phyloP scores from a whole-genome alignment of 2,888 invertebrate species.

The Latheticus oryzae region DNA sequence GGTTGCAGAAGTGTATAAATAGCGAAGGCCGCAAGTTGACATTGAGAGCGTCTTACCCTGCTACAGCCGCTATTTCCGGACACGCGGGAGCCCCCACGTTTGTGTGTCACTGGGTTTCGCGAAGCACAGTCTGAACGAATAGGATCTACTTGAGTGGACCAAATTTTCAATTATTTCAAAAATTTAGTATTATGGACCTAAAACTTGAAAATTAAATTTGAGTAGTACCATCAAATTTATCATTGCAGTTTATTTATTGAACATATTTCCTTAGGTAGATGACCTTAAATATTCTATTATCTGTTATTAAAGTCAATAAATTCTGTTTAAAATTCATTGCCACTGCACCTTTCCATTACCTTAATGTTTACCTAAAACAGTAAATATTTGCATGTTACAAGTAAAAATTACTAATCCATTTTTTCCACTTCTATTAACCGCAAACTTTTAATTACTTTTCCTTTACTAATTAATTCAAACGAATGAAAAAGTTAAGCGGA shows the following conservation, averaged over 20 bases:
- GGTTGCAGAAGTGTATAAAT: slow-evolving; percentile 51
- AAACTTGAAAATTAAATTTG: too few relatives aligned
- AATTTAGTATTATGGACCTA: too few relatives aligned
- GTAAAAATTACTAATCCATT: too few relatives aligned
- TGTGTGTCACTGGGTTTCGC: slow-evolving; percentile 33
- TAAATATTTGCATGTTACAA: too few relatives aligned
- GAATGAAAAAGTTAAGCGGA: not conserved
- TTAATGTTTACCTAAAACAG: not conserved
- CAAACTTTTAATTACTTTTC: slow-evolving; percentile 2
- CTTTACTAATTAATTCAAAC: slow-evolving; percentile 1
- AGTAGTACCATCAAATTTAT: not conserved
- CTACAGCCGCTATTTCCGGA: slow-evolving; percentile 59
- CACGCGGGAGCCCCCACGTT: slow-evolving; percentile 37
- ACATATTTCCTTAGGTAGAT: not conserved
- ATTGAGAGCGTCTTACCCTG: slow-evolving; percentile 63
- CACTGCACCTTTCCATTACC: not conserved
- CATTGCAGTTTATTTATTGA: not conserved
- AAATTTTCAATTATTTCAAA: too few relatives aligned
- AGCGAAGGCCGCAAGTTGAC: slow-evolving; percentile 63
- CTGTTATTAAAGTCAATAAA: slow-evolving; percentile 2
- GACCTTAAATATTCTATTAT: slow-evolving; percentile 2
- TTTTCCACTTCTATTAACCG: too few relatives aligned
- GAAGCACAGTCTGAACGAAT: too few relatives aligned
- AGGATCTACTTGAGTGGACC: too few relatives aligned
- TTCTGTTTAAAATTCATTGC: not conserved